These are phyloP conservation scores for Nezara viridula DNA, from an alignment of 2,888 invertebrate species.

Conservation along the genomic window DNA sequence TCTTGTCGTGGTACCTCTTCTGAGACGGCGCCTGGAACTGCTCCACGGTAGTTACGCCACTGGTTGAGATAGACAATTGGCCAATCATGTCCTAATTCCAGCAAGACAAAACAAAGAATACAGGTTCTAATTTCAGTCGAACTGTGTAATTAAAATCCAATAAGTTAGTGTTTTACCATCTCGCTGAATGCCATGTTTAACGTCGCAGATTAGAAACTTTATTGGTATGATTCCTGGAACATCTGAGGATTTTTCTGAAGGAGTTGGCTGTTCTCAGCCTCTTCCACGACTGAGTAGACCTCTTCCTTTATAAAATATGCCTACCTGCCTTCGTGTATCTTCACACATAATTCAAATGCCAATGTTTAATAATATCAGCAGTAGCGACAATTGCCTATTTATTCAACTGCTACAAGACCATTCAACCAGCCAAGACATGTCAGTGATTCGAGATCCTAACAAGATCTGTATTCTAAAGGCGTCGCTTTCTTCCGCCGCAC, in stretches of 20 bases:
- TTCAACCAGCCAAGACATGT: background rate
- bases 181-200: background rate
- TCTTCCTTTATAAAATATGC: too few relatives aligned
- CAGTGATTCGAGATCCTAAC: background rate
- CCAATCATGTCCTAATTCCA: background rate
- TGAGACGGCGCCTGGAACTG: too few relatives aligned
- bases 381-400: background rate
- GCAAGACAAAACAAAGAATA: background rate
- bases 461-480: background rate
- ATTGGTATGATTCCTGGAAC: too few relatives aligned
- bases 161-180: too few relatives aligned
- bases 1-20: too few relatives aligned
- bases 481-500: conserved; percentile 35
- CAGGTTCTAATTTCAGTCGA: background rate
- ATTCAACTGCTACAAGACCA: background rate
- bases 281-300: too few relatives aligned
- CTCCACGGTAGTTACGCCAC: background rate
- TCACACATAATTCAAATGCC: background rate
- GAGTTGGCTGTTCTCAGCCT: too few relatives aligned
- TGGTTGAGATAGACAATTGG: background rate
- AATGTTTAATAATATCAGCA: background rate
- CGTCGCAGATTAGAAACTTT: background rate
- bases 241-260: background rate
- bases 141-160: background rate
- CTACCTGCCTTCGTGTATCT: too few relatives aligned